Conservation (phyloP, 1,140 invertebrate genomes). For the Megalonaias nervosa region DNA sequence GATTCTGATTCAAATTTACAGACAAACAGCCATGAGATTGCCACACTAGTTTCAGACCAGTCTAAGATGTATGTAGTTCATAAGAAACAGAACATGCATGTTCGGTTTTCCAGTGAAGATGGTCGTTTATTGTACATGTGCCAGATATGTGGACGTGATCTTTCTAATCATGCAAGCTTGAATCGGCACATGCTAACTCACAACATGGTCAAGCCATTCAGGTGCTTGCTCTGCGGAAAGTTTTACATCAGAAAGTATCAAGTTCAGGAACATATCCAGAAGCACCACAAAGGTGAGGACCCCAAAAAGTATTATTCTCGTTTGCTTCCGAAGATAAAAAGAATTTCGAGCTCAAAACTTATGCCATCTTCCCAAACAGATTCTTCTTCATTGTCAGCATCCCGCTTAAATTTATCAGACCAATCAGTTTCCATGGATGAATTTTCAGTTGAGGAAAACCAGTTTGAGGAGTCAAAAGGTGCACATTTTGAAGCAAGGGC, state of each 20-base stretch:
- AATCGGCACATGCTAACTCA: constrained; percentile 34
- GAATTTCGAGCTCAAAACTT: no score
- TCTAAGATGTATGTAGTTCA: background rate
- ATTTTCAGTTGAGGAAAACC: no score
- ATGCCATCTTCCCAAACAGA: no score
- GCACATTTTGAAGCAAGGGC: no score
- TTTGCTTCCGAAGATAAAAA: no score
- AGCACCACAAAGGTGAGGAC: constrained; percentile 35
- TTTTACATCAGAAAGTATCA: constrained; percentile 35
- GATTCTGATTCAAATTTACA: background rate
- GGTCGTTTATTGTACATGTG: constrained; percentile 32
- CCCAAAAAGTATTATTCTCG: no score
- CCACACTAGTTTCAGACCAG: constrained; percentile 1
- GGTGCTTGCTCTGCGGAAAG: constrained; percentile 29
- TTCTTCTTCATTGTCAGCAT: no score
- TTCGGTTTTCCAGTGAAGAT: background rate
- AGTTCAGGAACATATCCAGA: constrained; percentile 31
- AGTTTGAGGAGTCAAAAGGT: no score
- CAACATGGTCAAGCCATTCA: constrained; percentile 30
- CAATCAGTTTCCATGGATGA: no score
- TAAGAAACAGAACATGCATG: no score
- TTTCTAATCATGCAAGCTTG: constrained; percentile 32
- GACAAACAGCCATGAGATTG: background rate
- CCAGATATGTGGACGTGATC: constrained; percentile 31
- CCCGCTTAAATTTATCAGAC: no score